A percentile compares a stretch with the other conserved stretches of the same genome.
phyloP scores from a whole-genome alignment of 2,888 invertebrate species.

The Drosophila histrio region DNA sequence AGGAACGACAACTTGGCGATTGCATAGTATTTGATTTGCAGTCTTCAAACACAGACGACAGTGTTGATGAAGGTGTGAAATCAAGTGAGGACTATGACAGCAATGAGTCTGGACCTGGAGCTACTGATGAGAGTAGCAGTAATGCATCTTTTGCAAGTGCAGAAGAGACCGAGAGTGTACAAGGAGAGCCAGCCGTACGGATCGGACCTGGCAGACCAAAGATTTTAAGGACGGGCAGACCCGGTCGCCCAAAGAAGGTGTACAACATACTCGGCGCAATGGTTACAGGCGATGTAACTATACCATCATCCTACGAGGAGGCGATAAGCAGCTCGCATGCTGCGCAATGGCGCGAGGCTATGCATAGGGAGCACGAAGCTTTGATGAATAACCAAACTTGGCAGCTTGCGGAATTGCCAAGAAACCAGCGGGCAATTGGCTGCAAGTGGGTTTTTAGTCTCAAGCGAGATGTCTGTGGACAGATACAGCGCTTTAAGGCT shows the following conservation, averaged over 20 bases:
- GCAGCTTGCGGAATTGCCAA: neutral
- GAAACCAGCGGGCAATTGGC: neutral
- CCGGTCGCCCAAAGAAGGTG: neutral
- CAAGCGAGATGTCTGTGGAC: neutral
- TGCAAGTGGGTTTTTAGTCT: neutral
- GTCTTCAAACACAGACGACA: neutral
- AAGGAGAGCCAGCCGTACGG: neutral
- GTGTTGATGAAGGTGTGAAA: too few relatives aligned
- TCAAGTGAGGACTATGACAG: too few relatives aligned
- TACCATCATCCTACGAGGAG: slow-evolving; percentile 7
- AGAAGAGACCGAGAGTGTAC: neutral
- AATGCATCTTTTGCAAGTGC: neutral
- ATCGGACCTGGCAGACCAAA: neutral
- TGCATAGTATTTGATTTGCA: neutral
- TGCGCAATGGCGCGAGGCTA: neutral
- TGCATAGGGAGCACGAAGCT: neutral
- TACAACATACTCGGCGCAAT: slow-evolving; percentile 1
- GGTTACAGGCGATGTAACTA: neutral
- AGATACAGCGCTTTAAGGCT: neutral
- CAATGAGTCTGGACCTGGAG: too few relatives aligned
- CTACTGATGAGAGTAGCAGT: neutral
- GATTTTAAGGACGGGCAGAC: neutral
- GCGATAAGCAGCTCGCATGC: neutral
- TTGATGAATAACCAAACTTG: neutral
- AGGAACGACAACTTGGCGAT: neutral